Evolutionary conservation across 2,888 invertebrate species (phyloP).

Genomic region (Epinotia ramella): DNA sequence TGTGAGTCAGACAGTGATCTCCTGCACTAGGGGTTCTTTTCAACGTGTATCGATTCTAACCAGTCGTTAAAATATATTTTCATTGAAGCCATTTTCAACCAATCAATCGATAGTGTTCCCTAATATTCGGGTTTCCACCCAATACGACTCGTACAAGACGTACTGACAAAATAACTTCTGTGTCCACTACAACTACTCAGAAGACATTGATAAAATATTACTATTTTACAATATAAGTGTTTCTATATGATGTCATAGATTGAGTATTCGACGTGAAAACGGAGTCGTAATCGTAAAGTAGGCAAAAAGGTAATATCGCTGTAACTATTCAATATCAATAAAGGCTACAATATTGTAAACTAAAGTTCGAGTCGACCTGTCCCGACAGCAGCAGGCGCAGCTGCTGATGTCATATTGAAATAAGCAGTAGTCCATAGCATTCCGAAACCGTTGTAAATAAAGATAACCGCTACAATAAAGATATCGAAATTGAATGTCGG

Average conservation of each 20-base stretch:
- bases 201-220: too few species aligned
- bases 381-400: slow-evolving; percentile 20
- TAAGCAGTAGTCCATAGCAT: slow-evolving; percentile 40
- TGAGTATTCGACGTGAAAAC: background rate
- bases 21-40: slow-evolving; percentile 47
- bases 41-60: slow-evolving; percentile 48
- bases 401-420: slow-evolving; percentile 36
- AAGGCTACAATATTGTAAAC: slow-evolving; percentile 15
- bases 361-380: background rate
- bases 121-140: background rate
- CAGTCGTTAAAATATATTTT: slow-evolving; percentile 16
- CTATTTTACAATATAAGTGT: background rate
- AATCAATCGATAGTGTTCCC: slow-evolving; percentile 32
- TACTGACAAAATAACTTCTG: background rate
- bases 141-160: too few species aligned
- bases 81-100: slow-evolving; percentile 18
- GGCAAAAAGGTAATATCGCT: background rate
- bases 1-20: slow-evolving; percentile 51
- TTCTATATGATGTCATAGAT: slow-evolving; percentile 16
- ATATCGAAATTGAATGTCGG: slow-evolving; percentile 28
- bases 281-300: slow-evolving; percentile 5
- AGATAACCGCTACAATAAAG: slow-evolving; percentile 27
- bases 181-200: background rate
- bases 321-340: slow-evolving; percentile 15
- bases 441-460: slow-evolving; percentile 32